phyloP scores from a whole-genome alignment of 2,888 invertebrate genomes.

The Heterodera filipjevi region DNA sequence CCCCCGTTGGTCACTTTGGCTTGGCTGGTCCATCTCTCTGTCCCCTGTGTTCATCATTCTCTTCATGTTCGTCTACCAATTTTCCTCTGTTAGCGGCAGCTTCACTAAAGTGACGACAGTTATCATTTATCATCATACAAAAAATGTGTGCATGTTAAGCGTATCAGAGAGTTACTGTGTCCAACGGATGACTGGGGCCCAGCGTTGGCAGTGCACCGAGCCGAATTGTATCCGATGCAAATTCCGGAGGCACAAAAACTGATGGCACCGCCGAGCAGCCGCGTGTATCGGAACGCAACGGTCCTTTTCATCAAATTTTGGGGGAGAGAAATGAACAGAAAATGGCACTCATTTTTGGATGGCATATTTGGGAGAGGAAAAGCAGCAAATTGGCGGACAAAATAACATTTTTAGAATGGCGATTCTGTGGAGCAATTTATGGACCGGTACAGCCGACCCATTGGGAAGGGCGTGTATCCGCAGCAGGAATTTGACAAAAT shows the following conservation, averaged over 20 bases:
- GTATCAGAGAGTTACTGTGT: constrained; percentile 58
- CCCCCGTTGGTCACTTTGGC: constrained; percentile 70
- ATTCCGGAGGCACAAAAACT: constrained; percentile 62
- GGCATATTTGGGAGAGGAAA: neutral
- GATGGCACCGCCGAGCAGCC: constrained; percentile 31
- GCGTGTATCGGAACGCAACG: constrained; percentile 19
- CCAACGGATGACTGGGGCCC: constrained; percentile 66
- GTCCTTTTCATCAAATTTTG: no score
- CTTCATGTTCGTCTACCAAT: constrained; percentile 71
- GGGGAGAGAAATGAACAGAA: neutral
- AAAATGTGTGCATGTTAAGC: no score
- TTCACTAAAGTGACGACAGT: constrained; percentile 6
- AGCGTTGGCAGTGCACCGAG: constrained; percentile 64
- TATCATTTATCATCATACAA: no score
- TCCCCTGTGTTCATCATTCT: constrained; percentile 77
- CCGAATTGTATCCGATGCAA: constrained; percentile 63
- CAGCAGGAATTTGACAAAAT: constrained; percentile 36
- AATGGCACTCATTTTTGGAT: neutral
- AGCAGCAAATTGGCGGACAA: neutral
- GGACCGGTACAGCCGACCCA: constrained; percentile 24
- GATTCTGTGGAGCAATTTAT: constrained; percentile 23
- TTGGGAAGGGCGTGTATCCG: constrained; percentile 27
- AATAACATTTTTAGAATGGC: constrained; percentile 18
- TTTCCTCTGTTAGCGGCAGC: constrained; percentile 54
- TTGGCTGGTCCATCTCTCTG: constrained; percentile 77